These are phyloP conservation scores for Orthosia gothica DNA, from an alignment of 2,888 invertebrate genomes.

Conservation along the genomic window DNA sequence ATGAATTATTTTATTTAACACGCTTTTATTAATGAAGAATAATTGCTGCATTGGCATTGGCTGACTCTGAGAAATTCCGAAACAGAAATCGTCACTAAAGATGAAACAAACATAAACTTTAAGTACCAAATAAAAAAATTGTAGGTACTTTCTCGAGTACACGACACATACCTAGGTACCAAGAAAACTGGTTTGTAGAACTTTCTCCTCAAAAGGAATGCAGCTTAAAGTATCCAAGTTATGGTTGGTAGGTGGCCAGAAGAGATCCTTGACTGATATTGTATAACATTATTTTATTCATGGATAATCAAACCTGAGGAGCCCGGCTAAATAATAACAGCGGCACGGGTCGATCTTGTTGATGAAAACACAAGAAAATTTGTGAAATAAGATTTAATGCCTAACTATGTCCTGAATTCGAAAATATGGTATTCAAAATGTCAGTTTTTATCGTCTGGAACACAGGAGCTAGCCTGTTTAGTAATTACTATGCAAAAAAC, in stretches of 20 bases:
- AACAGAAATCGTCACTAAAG: not conserved
- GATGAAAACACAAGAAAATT: too few relatives aligned
- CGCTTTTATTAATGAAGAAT: too few relatives aligned
- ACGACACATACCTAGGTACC: conserved; percentile 29
- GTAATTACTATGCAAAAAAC: too few relatives aligned
- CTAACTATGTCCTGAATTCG: too few relatives aligned
- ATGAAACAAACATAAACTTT: not conserved
- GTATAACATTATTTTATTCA: not conserved
- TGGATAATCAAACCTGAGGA: not conserved
- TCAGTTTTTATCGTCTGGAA: too few relatives aligned
- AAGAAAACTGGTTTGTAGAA: conserved; percentile 38
- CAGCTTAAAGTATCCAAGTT: conserved; percentile 21
- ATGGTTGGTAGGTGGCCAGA: not conserved
- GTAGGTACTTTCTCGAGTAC: conserved; percentile 40
- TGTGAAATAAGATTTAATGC: too few relatives aligned
- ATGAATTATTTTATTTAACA: too few relatives aligned
- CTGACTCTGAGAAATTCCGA: not conserved
- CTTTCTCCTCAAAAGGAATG: conserved; percentile 52
- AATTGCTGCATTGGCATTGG: too few relatives aligned
- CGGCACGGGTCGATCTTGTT: too few relatives aligned
- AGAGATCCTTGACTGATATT: conserved; percentile 10
- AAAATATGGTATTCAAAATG: too few relatives aligned
- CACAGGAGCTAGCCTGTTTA: too few relatives aligned
- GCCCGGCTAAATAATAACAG: too few relatives aligned
- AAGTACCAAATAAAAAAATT: conserved; percentile 9